Base-by-base conservation (phyloP, 2,113 vertebrate species). In the Silurus asotus region DNA sequence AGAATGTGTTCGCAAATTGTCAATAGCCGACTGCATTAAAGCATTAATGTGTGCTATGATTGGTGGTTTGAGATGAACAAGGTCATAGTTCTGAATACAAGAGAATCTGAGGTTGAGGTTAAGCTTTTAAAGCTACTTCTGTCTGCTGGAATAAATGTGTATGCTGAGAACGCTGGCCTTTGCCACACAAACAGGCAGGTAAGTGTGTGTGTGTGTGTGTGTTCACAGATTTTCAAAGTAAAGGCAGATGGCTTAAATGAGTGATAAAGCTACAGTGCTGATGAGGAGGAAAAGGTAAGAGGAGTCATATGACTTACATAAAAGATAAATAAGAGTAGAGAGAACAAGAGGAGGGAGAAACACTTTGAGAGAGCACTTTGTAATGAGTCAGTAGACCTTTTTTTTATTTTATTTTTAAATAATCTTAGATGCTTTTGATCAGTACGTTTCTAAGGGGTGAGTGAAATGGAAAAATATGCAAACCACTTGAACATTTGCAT, bases 141-240 rank as follows among this genome's bases (percentile, higher is more conserved):
- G 15, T 76, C 5, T 65, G 75, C 13, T 2, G 14, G 20, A 20
- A 61, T 69, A 69, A 58, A 64, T 51, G 59, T 14, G 51, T 62
- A 56, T 67, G 37, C 55, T 19, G 49, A 80, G 61, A 86, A 64
- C 6, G 3, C 53, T 48, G 55, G 28, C 81, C 19, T 58, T 49
- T 59, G 25, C 64, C 23, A 64, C 51, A 28, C 49, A 65, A 72
- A 56, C 67, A 14, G 8, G 20, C 17, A 62, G 15, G 9, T 74
- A 19, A 45, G 25, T 37, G 65, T 53, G 51, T 55, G 67, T 59
- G 28, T 49, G 51, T 53, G 15, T 62, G 23, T 48, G n/a, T 37
- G 45, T 55, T 56, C 55, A 84, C 58, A 78, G 14, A 87, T 80
- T 84, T 64, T 58, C 69, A 61, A 67, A 67, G 80, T 65, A 77